Base-by-base conservation (phyloP, 2,888 invertebrate genomes). In the Euphydryas editha region DNA sequence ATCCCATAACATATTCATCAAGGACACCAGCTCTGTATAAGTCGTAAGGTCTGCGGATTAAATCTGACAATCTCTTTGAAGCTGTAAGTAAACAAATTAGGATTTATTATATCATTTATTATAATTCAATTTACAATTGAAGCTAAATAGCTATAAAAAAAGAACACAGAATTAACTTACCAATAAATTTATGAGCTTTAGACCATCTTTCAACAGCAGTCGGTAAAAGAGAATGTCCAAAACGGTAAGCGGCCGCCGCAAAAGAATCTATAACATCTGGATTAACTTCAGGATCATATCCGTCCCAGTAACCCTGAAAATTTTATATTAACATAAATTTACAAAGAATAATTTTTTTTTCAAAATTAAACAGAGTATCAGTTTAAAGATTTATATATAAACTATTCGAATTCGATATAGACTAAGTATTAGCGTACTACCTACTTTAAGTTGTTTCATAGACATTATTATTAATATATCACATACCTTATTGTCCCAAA, bases 121-220 rank as follows among this genome's bases (percentile, higher is more conserved):
- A 46, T 20, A 6, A 13, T 21, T 13, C 13, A 13, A 47, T 47
- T 20, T 17, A 49, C 20, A 21, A 49, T 49, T n/a, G n/a, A n/a
- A n/a, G n/a, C n/a, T n/a, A n/a, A n/a, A n/a, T n/a, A n/a, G n/a
- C n/a, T n/a, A n/a, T n/a, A n/a, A n/a, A n/a, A n/a, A n/a, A 21
- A 24, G 1, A 15, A 11, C 20, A 13, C 13, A 21, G 10, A 24
- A 7, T 51, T 15, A 30, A 61, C 75, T 92, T 93, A 96, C 97
- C 96, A 73, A 98, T 97, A 81, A 98, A 98, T 89, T 98, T 98
- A 84, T 98, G 98, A 24, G 97, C 97, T 90, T 98, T 98, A 63
- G 98, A 98, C 97, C 98, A 98, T 81, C 98, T 94, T 86, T 98
- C 98, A 5, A 98, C 96, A 24, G 97, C 97, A 1, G 98, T 98